Base-by-base conservation (phyloP, 2,797 vertebrate genomes). In the Notamacropus eugenii region DNA sequence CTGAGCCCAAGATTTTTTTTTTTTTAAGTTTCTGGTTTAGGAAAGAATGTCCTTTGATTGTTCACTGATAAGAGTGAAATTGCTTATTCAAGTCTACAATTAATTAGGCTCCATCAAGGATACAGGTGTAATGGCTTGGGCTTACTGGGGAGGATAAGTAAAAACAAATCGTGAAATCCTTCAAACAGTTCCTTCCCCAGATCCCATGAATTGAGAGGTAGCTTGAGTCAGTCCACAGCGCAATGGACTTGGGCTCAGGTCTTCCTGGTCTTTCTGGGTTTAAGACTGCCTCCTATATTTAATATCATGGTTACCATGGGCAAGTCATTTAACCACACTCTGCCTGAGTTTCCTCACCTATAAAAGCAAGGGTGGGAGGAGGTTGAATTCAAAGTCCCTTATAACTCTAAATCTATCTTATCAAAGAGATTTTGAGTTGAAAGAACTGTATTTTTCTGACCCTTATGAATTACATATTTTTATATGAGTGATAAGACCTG, bases 21-120 rank as follows among this genome's bases (percentile, higher is more conserved):
- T 31, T n/a, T 91, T 52, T 0, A 54, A 22, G 58, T 98, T 96
- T 97, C 4, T 55, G 29, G 92, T 93, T 92, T 58, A 90, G 55
- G 54, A 1, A 90, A 94, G 14, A 34, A n/a, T 55, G 34, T 8
- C 90, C 27, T 58, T 29, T 31, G 27, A 31, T 54, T 92, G 22
- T 5, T 16, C 55, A 74, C 50, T 3, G 2, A 54, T 19, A 40
- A 58, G 58, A 91, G 10, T 55, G 46, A n/a, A n/a, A 40, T n/a
- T 3, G n/a, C 90, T 91, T 67, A 8, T 40, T 27, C 27, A 24
- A 91, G 58, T 92, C 10, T 58, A 16, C 92, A 10, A 54, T 54
- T 59, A 55, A 1, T 54, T 54, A 22, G 14, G 28, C 6, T 74
- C 14, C 3, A 4, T 52, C 13, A 54, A 24, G 58, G 52, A 54